Conservation (phyloP, 2,888 invertebrate genomes). For the Julus scandinavius region DNA sequence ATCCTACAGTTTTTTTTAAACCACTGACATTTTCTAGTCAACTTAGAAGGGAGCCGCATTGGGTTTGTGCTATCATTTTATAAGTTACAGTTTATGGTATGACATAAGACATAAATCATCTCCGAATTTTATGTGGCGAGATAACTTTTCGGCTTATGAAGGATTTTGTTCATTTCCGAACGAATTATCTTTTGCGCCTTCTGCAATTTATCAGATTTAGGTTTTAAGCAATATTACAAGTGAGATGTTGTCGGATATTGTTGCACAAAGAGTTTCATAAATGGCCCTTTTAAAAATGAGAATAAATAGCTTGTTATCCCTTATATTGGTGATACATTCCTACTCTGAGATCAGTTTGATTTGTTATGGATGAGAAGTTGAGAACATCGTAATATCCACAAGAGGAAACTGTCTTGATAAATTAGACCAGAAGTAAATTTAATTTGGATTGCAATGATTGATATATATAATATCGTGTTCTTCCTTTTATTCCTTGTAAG, state of each 20-base stretch:
- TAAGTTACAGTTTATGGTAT: neutral
- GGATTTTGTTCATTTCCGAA: constrained; percentile 34
- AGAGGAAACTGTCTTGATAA: too few relatives aligned
- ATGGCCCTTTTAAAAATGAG: neutral
- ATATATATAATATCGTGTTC: too few relatives aligned
- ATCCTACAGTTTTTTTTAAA: neutral
- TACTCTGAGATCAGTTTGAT: neutral
- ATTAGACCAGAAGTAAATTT: too few relatives aligned
- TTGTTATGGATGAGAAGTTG: too few relatives aligned
- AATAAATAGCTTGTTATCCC: neutral
- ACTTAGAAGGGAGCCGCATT: neutral
- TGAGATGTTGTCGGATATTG: neutral
- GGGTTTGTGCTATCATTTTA: neutral
- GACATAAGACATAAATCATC: constrained; percentile 10
- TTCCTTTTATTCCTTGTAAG: too few relatives aligned
- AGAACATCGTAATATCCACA: too few relatives aligned
- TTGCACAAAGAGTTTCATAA: neutral
- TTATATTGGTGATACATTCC: neutral
- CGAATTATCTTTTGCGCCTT: constrained; percentile 23
- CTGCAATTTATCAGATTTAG: constrained; percentile 34
- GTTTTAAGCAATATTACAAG: constrained; percentile 13
- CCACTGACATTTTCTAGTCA: neutral
- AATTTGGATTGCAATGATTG: too few relatives aligned
- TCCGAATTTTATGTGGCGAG: neutral
- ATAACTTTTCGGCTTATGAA: constrained; percentile 36